These are phyloP conservation scores for Daboia siamensis DNA, from an alignment of 2,113 vertebrate genomes.

Conservation along the genomic window DNA sequence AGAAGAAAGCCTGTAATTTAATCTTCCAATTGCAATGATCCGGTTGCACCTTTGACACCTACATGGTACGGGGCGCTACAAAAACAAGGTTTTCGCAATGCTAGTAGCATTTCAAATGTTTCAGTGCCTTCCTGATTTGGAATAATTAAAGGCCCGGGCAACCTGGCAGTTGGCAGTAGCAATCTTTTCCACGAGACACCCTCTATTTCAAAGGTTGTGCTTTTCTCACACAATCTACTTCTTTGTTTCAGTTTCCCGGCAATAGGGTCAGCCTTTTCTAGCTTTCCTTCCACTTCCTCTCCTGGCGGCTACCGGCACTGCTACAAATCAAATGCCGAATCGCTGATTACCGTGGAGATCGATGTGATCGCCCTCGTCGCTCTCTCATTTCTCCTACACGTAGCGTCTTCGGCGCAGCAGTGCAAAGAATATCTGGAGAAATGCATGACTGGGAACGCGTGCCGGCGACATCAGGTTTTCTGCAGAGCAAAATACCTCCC, in stretches of 20 bases:
- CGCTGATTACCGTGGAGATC: not conserved
- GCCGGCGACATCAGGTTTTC: not conserved
- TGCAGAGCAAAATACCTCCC: no score
- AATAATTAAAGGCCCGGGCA: not conserved
- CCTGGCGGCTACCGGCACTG: not conserved
- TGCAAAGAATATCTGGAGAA: not conserved
- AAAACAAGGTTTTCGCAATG: not conserved
- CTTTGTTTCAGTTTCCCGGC: no score
- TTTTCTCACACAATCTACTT: not conserved
- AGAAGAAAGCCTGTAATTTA: not conserved
- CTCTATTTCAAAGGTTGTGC: not conserved
- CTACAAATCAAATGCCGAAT: conserved; percentile 29
- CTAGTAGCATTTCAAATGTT: not conserved
- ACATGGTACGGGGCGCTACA: no score
- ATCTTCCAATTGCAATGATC: not conserved
- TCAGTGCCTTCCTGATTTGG: not conserved
- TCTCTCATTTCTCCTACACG: no score
- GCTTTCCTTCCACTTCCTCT: not conserved
- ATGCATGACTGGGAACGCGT: not conserved
- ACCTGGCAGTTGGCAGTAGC: not conserved
- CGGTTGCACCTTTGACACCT: not conserved
- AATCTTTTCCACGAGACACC: no score
- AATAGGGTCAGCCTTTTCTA: not conserved
- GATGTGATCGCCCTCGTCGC: not conserved
- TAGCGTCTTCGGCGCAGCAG: rapidly evolving